Evolutionary conservation across 2,797 vertebrate species (phyloP).

Genomic region (Sternotherus odoratus): DNA sequence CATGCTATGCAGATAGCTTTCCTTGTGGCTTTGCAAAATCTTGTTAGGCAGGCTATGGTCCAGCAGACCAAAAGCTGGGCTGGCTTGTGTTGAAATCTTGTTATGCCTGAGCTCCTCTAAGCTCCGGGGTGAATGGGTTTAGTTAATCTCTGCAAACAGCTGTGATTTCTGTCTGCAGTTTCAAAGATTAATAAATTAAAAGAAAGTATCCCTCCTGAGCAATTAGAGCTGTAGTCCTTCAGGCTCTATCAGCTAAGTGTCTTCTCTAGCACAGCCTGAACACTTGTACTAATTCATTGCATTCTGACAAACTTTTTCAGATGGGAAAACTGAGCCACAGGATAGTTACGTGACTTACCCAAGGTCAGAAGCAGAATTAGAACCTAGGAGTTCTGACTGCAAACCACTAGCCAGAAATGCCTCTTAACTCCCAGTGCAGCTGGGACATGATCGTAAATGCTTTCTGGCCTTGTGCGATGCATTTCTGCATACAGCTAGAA

Average conservation of each 20-base stretch:
- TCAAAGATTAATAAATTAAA: not conserved
- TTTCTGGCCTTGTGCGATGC: too few relatives aligned
- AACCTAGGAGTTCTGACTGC: rapidly evolving
- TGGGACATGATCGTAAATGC: not conserved
- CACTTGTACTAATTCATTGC: not conserved
- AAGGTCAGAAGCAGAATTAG: not conserved
- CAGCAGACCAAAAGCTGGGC: rapidly evolving
- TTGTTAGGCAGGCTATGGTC: not conserved
- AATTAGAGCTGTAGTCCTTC: not conserved
- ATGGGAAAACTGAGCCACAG: not conserved
- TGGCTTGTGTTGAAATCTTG: not conserved
- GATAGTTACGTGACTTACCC: not conserved
- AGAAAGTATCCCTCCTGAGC: not conserved
- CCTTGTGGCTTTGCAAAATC: rapidly evolving
- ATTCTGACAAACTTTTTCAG: not conserved
- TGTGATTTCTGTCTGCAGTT: not conserved
- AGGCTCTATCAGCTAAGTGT: not conserved
- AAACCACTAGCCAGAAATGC: not conserved
- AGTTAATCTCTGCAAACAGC: not conserved
- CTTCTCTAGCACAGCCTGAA: not conserved
- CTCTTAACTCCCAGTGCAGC: not conserved
- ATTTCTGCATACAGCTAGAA: not conserved
- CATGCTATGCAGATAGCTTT: not conserved
- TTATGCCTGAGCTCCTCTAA: not conserved
- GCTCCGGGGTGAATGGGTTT: not conserved